A percentile compares a stretch with the other conserved stretches of the same genome.
Evolutionary conservation across 2,113 vertebrate genomes (phyloP).

Genomic region (Narcine bancroftii): DNA sequence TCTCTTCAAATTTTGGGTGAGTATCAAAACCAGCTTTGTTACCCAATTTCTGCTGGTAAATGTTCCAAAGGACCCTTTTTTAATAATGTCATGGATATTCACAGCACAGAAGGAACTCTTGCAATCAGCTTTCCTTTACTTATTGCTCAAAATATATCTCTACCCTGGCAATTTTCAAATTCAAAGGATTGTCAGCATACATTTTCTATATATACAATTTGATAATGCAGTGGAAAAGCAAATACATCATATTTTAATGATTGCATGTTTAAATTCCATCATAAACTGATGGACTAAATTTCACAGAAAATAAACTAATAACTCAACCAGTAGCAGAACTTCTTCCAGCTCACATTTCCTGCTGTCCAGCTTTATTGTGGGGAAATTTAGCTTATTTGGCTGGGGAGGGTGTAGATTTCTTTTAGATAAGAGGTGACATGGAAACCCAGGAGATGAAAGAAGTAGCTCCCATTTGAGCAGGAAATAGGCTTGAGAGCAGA

Average conservation of each 20-base stretch:
- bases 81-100: neutral
- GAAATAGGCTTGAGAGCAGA: too few relatives aligned
- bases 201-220: neutral
- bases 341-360: neutral
- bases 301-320: neutral
- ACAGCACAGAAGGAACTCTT: neutral
- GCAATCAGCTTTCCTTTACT: neutral
- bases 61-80: neutral
- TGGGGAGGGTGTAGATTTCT: neutral
- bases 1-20: slow-evolving; percentile 36
- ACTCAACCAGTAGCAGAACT: neutral
- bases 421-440: neutral
- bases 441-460: neutral
- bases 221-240: neutral
- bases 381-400: neutral
- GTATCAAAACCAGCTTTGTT: slow-evolving; percentile 1
- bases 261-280: neutral
- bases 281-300: neutral
- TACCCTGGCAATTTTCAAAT: neutral
- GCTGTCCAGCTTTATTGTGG: neutral
- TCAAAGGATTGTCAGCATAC: neutral
- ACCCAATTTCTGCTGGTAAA: neutral
- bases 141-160: neutral
- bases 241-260: neutral
- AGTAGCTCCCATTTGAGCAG: neutral